Percentiles rank a stretch among this genome's conserved stretches.
phyloP scores from a whole-genome alignment of 2,113 vertebrate species.

The Cochlearius cochlearius region DNA sequence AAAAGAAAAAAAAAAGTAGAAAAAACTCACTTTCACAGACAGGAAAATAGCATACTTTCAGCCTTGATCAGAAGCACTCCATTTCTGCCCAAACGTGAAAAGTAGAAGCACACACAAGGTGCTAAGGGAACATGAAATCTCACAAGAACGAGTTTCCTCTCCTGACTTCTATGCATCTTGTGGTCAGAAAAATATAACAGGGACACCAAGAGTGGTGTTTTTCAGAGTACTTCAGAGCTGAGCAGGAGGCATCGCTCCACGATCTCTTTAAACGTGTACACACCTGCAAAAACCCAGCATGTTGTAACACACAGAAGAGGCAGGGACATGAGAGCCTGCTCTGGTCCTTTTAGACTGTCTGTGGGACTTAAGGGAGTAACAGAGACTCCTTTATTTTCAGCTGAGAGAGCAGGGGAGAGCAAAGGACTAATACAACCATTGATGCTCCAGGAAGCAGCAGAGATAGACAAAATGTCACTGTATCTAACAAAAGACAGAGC shows the following conservation, averaged over 20 bases:
- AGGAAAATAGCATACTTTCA: neutral
- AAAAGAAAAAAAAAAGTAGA: neutral
- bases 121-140: neutral
- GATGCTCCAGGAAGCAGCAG: neutral
- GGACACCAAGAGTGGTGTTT: neutral
- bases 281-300: neutral
- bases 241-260: neutral
- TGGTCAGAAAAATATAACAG: neutral
- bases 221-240: neutral
- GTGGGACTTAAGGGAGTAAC: neutral
- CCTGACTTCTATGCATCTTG: neutral
- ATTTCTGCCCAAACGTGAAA: neutral
- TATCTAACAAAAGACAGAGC: neutral
- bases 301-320: neutral
- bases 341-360: neutral
- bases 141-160: neutral
- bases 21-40: neutral
- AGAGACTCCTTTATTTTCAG: neutral
- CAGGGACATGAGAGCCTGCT: neutral
- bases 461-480: neutral
- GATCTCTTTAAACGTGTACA: neutral
- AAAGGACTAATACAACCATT: neutral
- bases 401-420: neutral
- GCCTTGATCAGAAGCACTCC: neutral
- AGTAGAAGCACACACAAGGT: neutral